Base-by-base conservation (phyloP, 2,113 vertebrate species). In the Nyctibius bracteatus region DNA sequence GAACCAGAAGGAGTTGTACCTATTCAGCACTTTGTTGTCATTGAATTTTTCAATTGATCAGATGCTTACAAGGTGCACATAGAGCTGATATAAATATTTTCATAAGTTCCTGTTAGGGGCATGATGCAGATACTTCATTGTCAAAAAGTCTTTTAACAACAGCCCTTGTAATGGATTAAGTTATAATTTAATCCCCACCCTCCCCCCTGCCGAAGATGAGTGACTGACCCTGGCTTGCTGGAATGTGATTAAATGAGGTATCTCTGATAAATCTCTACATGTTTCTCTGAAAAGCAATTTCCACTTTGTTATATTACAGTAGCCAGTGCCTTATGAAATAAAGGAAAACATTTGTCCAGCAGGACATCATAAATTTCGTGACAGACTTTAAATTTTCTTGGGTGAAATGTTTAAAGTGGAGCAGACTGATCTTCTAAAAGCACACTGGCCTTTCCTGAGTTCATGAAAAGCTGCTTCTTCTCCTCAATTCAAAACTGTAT, bases 271-370 rank as follows among this genome's bases (percentile, higher is more conserved):
- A 90, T 90, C 68, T 86, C 58, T 91, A 37, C n/a, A 30, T 46
- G n/a, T 94, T 96, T 93, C 88, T 75, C 79, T 93, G 65, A 89
- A 92, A 95, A 92, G 89, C n/a, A 65, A 81, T 94, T 96, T 88
- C 90, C 62, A 81, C 86, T 96, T 94, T 94, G 93, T 92, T 96
- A 65, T 86, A 58, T 52, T 95, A 96, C 94, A 95, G 96, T 97
- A 97, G 95, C 94, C 0, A 0, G 71, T 92, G 88, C 78, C 63
- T 86, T 92, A 72, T 92, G 92, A 96, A 97, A 78, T 71, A 92
- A 89, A 93, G 61, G 51, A 90, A 96, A 97, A 96, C 83, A 96
- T 92, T 94, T 91, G 87, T 94, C 67, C 79, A 88, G 54, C 41
- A 94, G 44, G 92, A 89, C 78, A 78, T 93, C n/a, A 93, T 94